Conservation (phyloP, 2,113 vertebrate species). For the Speoplatyrhinus poulsoni region DNA sequence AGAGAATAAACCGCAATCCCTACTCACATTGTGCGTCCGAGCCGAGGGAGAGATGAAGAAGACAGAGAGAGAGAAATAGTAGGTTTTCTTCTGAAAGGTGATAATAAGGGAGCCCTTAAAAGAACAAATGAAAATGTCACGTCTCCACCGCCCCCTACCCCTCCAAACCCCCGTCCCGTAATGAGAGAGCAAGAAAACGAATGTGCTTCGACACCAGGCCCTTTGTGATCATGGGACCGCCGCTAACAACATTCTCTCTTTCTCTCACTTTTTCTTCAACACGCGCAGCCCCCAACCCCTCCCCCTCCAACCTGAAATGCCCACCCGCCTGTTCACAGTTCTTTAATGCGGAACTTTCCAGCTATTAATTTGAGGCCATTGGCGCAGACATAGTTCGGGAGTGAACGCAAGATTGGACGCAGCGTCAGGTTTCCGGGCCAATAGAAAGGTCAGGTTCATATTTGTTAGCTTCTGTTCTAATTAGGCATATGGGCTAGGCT, state of each 20-base stretch:
- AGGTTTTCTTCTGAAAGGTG: slow-evolving; percentile 66
- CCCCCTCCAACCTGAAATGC: neutral
- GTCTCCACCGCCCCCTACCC: slow-evolving; percentile 15
- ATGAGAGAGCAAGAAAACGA: slow-evolving; percentile 55
- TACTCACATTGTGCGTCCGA: slow-evolving; percentile 38
- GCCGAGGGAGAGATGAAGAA: slow-evolving; percentile 6
- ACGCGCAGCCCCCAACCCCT: neutral
- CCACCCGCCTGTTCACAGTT: slow-evolving; percentile 12
- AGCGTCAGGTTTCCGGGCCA: slow-evolving; percentile 33
- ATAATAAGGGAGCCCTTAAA: slow-evolving; percentile 73
- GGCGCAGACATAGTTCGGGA: slow-evolving; percentile 35
- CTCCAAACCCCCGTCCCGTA: slow-evolving; percentile 42
- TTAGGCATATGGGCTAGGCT: no score
- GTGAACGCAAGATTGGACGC: slow-evolving; percentile 28
- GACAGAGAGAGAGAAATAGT: slow-evolving; percentile 20
- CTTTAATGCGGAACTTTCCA: slow-evolving; percentile 21
- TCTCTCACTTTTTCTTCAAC: slow-evolving; percentile 15
- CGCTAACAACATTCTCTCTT: slow-evolving; percentile 16
- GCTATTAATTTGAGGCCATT: slow-evolving; percentile 51
- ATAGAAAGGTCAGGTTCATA: slow-evolving; percentile 63
- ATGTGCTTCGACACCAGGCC: slow-evolving; percentile 65
- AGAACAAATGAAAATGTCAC: slow-evolving; percentile 76
- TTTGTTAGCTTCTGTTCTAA: neutral
- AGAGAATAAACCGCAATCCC: slow-evolving; percentile 41
- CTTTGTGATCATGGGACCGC: slow-evolving; percentile 20